These are phyloP conservation scores for Sebastes steindachneri DNA, from an alignment of 2,797 vertebrate genomes.

Conservation along the genomic window DNA sequence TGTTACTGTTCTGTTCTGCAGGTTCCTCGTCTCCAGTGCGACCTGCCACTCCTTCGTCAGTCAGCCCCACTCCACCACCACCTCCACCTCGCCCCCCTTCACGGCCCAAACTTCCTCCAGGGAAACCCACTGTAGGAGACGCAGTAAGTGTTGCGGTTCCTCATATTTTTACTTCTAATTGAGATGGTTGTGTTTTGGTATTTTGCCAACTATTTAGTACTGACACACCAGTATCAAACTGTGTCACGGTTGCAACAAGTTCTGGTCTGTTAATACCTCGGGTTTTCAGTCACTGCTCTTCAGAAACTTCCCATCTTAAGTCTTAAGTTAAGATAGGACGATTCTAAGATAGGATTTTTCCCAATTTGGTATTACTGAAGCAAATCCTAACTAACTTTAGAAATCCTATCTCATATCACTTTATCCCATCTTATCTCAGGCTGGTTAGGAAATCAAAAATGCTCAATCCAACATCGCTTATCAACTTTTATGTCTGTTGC, in stretches of 20 bases:
- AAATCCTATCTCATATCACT: no score
- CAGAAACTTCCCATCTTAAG: no score
- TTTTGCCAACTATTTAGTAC: neutral
- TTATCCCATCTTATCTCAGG: no score
- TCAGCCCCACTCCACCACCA: slow-evolving; percentile 88
- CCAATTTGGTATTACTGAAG: no score
- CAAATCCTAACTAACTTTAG: no score
- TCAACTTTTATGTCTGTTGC: no score
- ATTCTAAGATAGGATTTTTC: no score
- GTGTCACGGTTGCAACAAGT: neutral
- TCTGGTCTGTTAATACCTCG: neutral
- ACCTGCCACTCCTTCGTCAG: slow-evolving; percentile 88
- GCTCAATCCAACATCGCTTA: no score
- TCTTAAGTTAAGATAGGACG: no score
- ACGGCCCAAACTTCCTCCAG: slow-evolving; percentile 92
- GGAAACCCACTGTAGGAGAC: slow-evolving; percentile 89
- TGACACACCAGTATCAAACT: neutral
- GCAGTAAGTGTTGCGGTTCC: slow-evolving; percentile 78
- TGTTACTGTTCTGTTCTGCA: slow-evolving; percentile 59
- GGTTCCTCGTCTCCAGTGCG: slow-evolving; percentile 92
- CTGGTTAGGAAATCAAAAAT: no score
- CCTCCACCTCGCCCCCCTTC: slow-evolving; percentile 92
- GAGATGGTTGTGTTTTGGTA: neutral
- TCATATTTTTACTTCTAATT: neutral
- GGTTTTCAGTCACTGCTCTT: neutral